Conservation (phyloP, 2,113 vertebrate genomes). For the Eleginops maclovinus region DNA sequence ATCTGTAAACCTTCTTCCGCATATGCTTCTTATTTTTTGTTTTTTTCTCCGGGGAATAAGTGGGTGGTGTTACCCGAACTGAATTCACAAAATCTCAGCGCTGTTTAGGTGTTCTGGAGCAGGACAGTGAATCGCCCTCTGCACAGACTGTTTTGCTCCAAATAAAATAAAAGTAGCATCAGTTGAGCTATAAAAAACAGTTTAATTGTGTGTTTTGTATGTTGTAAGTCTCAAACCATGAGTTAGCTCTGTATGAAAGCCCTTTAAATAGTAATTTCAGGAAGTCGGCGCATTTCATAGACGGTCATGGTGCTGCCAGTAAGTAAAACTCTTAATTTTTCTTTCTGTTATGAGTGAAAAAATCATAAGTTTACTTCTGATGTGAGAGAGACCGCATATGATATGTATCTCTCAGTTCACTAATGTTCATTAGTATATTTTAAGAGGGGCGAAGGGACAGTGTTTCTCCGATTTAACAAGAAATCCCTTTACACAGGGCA, state of each 20-base stretch:
- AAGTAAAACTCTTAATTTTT: neutral
- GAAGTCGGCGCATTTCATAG: constrained; percentile 14
- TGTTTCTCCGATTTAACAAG: neutral
- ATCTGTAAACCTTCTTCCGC: constrained; percentile 23
- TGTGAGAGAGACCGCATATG: neutral
- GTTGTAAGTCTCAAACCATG: neutral
- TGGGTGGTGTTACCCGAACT: constrained; percentile 31
- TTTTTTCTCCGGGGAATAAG: neutral
- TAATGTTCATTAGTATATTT: neutral
- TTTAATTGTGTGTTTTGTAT: neutral
- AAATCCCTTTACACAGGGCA: neutral
- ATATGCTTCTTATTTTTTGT: neutral
- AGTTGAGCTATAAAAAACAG: neutral
- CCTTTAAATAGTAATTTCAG: constrained; percentile 7
- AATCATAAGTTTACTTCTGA: neutral
- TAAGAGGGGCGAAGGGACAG: neutral
- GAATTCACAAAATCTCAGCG: constrained; percentile 35
- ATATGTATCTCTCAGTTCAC: neutral
- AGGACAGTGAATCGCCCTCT: constrained; percentile 11
- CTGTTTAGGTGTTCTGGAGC: constrained; percentile 19
- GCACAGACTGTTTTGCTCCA: neutral
- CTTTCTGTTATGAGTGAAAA: neutral
- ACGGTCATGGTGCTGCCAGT: neutral
- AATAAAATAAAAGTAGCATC: neutral
- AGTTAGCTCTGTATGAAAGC: constrained; percentile 3